Percentiles rank a stretch among this genome's conserved stretches.
phyloP scores from a whole-genome alignment of 2,888 invertebrate species.

The Chrysodeixis includens region DNA sequence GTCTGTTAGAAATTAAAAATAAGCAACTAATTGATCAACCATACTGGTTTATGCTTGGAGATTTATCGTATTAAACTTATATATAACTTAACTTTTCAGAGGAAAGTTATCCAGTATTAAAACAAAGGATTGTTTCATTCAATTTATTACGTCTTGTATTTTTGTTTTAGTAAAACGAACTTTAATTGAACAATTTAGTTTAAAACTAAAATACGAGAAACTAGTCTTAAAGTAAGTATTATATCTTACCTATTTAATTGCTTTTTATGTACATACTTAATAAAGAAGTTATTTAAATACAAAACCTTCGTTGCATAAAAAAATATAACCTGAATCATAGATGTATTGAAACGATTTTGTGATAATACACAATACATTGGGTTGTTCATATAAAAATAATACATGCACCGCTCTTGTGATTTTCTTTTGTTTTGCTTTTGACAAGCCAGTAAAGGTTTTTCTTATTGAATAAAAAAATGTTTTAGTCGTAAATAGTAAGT shows the following conservation, averaged over 20 bases:
- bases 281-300: slow-evolving; percentile 3
- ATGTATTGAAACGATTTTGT: not conserved
- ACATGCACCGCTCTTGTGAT: not conserved
- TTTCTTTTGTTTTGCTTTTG: not conserved
- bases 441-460: too few species aligned
- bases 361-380: not conserved
- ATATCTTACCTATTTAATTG: not conserved
- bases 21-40: slow-evolving; percentile 20
- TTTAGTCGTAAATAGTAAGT: too few species aligned
- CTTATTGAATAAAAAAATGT: too few species aligned
- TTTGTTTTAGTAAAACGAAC: slow-evolving; percentile 6
- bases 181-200: slow-evolving; percentile 5
- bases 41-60: too few species aligned
- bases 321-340: not conserved
- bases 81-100: not conserved
- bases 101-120: slow-evolving; percentile 21
- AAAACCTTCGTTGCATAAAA: not conserved
- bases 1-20: not conserved
- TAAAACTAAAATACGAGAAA: not conserved
- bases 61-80: not conserved
- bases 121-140: slow-evolving; percentile 13
- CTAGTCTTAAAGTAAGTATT: not conserved
- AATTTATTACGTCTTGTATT: slow-evolving; percentile 10
- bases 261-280: slow-evolving; percentile 15
- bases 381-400: not conserved